Evolutionary conservation across 2,888 invertebrate species (phyloP).

Genomic region (Polylopha cassiicola): DNA sequence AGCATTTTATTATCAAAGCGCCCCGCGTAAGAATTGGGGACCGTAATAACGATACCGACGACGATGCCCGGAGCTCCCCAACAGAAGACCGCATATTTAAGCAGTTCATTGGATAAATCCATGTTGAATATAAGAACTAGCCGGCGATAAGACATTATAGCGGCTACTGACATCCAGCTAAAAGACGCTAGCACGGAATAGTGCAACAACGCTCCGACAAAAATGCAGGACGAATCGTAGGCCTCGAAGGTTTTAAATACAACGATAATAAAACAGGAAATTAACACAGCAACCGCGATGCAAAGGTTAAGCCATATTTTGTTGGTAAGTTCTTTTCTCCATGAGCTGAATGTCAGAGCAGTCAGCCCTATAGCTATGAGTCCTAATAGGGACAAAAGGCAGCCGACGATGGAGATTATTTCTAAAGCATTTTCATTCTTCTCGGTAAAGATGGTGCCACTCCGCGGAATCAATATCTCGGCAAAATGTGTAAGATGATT

Average conservation of each 20-base stretch:
- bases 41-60: conserved; percentile 67
- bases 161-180: conserved; percentile 85
- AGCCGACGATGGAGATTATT: conserved; percentile 72
- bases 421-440: conserved; percentile 57
- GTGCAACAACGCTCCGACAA: conserved; percentile 79
- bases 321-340: conserved; percentile 79
- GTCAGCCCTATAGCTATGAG: conserved; percentile 71
- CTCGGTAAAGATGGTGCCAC: conserved; percentile 55
- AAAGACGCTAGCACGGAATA: conserved; percentile 82
- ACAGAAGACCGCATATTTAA: conserved; percentile 79
- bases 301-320: conserved; percentile 78
- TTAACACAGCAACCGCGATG: conserved; percentile 65
- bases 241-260: conserved; percentile 50
- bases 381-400: conserved; percentile 71
- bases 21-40: conserved; percentile 65
- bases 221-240: conserved; percentile 66
- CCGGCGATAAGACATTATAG: conserved; percentile 80
- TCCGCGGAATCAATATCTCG: conserved; percentile 62
- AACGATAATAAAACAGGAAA: conserved; percentile 54
- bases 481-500: conserved; percentile 79
- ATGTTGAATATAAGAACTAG: conserved; percentile 81
- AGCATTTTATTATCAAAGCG: conserved; percentile 54
- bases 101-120: conserved; percentile 76
- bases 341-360: conserved; percentile 73
- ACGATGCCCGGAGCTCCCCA: conserved; percentile 79